Base-by-base conservation (phyloP, 2,888 invertebrate genomes). In the Yponomeuta cagnagella region DNA sequence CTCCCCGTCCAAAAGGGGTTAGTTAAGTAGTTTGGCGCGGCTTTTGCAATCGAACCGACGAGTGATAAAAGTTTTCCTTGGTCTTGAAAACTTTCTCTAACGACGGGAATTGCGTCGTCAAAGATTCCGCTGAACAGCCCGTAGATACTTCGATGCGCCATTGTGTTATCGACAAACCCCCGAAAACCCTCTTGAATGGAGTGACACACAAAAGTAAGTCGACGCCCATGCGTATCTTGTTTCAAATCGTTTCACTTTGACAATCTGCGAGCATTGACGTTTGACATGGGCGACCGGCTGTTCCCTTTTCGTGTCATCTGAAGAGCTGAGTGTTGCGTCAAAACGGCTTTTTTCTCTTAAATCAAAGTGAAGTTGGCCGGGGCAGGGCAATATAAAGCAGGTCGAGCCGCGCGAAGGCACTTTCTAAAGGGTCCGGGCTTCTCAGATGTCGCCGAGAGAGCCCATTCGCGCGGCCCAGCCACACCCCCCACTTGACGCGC, bases 401-500 rank as follows among this genome's bases (percentile, higher is more conserved):
- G 89, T 86, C 88, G 89, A 81, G 82, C 80, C 82, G 81, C 82
- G 82, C 83, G 85, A 85, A 83, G 83, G 85, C 86, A 85, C 86
- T 86, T 91, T 90, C 89, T 80, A 89, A 87, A 90, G 87, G 88
- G 88, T 87, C 83, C 85, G 83, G 81, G 75, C 88, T 86, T 89
- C 91, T 92, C 92, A 89, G 89, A 91, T 92, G 90, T 90, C 91
- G 88, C 86, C 78, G 80, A 79, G 83, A 87, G 90, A 88, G 90
- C 90, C 90, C 87, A 90, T 91, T 91, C 91, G 91, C 86, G 87
- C 84, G 83, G 77, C 84, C 82, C 83, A 86, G 87, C 92, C 92
- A 90, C 92, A 85, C 91, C 92, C 92, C 88, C 91, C 89, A 89
- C 91, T 91, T 86, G 84, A 88, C 86, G 81, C 82, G 85, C 90